A percentile compares a stretch with the other conserved stretches of the same genome.
Evolutionary conservation across 2,888 invertebrate species (phyloP).

Genomic region (Gymnoscelis rufifasciata): DNA sequence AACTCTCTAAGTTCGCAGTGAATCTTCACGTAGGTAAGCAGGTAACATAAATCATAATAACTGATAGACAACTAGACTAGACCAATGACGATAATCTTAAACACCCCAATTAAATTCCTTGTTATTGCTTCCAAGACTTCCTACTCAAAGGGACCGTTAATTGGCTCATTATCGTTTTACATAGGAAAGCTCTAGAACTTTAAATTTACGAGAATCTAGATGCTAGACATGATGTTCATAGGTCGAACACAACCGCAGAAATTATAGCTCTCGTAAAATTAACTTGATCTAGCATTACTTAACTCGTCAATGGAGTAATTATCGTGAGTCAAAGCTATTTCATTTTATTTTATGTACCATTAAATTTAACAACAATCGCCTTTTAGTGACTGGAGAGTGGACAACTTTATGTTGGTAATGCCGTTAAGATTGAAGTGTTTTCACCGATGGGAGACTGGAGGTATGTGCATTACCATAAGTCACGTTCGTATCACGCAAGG

Average conservation of each 20-base stretch:
- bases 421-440: slow-evolving; percentile 63
- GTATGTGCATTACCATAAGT: slow-evolving; percentile 54
- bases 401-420: slow-evolving; percentile 69
- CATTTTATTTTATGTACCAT: slow-evolving; percentile 67
- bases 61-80: neutral
- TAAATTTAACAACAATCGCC: slow-evolving; percentile 75
- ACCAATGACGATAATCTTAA: slow-evolving; percentile 28
- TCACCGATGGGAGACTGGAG: slow-evolving; percentile 31
- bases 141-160: slow-evolving; percentile 35
- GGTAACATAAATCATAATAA: slow-evolving; percentile 5
- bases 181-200: slow-evolving; percentile 7
- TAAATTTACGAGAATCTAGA: slow-evolving; percentile 16
- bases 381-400: slow-evolving; percentile 65
- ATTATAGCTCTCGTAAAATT: slow-evolving; percentile 28
- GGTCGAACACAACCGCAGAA: slow-evolving; percentile 20
- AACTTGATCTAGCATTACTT: slow-evolving; percentile 31
- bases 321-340: slow-evolving; percentile 53
- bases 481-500: slow-evolving; percentile 34
- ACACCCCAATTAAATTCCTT: slow-evolving; percentile 28
- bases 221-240: slow-evolving; percentile 18
- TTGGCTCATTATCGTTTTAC: slow-evolving; percentile 35
- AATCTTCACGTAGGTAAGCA: neutral
- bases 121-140: slow-evolving; percentile 22
- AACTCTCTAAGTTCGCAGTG: neutral
- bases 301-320: slow-evolving; percentile 49